Percentiles rank a stretch among this genome's conserved stretches.
These are phyloP conservation scores for Spodoptera litura DNA, from an alignment of 1,140 invertebrate genomes.

Conservation along the genomic window DNA sequence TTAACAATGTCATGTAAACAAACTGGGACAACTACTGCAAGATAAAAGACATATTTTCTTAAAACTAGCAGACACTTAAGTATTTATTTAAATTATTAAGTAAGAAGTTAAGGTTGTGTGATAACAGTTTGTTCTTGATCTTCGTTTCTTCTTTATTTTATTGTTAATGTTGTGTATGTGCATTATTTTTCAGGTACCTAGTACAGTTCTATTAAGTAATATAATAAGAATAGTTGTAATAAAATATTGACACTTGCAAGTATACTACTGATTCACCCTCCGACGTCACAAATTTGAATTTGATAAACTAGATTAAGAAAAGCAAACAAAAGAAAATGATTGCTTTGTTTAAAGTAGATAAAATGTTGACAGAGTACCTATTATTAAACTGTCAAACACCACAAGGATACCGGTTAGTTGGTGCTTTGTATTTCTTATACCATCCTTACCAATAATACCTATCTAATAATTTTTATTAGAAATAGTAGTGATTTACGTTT, in stretches of 20 bases:
- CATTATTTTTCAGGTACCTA: conserved; percentile 2
- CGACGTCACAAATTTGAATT: background rate
- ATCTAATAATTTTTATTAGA: too few species aligned
- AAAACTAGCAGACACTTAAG: background rate
- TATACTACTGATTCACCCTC: background rate
- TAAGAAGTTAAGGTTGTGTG: conserved; percentile 20
- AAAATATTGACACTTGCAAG: conserved; percentile 17
- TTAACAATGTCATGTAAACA: background rate
- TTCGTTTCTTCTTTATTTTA: conserved; percentile 7
- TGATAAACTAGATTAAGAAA: background rate
- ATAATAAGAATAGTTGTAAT: conserved; percentile 1
- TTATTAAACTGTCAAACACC: too few species aligned
- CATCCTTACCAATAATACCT: too few species aligned
- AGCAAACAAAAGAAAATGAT: background rate
- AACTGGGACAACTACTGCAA: background rate
- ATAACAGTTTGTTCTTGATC: conserved; percentile 12
- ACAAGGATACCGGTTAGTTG: too few species aligned
- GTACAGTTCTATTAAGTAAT: background rate
- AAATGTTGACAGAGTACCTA: conserved; percentile 32
- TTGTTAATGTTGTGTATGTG: conserved; percentile 13
- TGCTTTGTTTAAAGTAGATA: conserved; percentile 12
- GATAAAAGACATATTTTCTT: conserved; percentile 16
- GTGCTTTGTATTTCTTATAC: background rate
- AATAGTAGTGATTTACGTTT: background rate
- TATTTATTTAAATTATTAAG: conserved; percentile 27